Base-by-base conservation (phyloP, 1,140 invertebrate species). In the Arctopsyche grandis region DNA sequence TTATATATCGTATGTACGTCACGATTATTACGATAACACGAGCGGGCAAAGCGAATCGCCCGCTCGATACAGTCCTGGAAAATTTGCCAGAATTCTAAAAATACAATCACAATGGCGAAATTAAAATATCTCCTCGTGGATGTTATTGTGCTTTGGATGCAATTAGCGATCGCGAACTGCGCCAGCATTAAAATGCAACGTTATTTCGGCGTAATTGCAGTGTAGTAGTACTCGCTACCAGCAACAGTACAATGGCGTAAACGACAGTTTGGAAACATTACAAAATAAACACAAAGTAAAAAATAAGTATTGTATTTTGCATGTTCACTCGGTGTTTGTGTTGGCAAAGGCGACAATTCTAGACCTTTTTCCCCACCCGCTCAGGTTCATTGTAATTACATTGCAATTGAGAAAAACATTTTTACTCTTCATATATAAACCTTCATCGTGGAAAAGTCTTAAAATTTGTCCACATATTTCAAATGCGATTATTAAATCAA, bases 131-230 rank as follows among this genome's bases (percentile, higher is more conserved):
- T 29, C 16, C 12, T 38, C 9, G 66, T 29, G 24, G 24, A 14
- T 38, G 16, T 52, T 73, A 46, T 22, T 14, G 38, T 38, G 7
- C 29, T 38, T 38, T 38, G 29, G 29, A 7, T 73, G 70, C 70
- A 73, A 73, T 73, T 73, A 73, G 70, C 43, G 70, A 73, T 73
- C 46, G 70, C 21, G n/a, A 48, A 16, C 24, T 48, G 70, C 70
- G 46, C 5, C 12, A 43, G n/a, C 14, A 46, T 73, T n/a, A 73
- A 73, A 73, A 48, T 48, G 70, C 70, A 73, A 9, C 29, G 43
- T 73, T 73, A 22, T 73, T 29, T 29, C 26, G 29, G 29, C 7
- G 29, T 7, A 38, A 38, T 38, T 38, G 29, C 29, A 38, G 3
- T 38, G 29, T 38, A 38, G 29, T 38, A 16, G 3, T n/a, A 16